Percentiles rank a stretch among this genome's conserved stretches.
Conservation (phyloP, 2,113 vertebrate species). For the Recurvirostra avosetta region DNA sequence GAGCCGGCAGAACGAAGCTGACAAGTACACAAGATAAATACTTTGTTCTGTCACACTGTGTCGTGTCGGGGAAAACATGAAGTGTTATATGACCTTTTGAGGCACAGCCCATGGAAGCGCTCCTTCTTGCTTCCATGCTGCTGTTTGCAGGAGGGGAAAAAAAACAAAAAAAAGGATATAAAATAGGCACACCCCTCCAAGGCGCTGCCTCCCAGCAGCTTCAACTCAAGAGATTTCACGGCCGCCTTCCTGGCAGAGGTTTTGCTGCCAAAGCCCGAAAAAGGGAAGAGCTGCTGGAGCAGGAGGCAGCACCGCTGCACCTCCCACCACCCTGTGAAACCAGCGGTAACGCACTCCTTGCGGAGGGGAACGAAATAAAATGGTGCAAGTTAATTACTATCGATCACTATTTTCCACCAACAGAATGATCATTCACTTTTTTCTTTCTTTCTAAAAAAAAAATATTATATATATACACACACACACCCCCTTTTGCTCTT, state of each 20-base stretch:
- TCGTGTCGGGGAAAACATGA: conserved; percentile 66
- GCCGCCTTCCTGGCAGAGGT: background rate
- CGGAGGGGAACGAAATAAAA: background rate
- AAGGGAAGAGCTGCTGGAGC: background rate
- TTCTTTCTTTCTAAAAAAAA: background rate
- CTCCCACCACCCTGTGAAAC: background rate
- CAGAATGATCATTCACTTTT: background rate
- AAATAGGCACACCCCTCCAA: conserved; percentile 2
- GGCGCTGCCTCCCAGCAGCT: background rate
- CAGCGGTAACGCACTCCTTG: background rate
- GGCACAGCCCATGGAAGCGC: background rate
- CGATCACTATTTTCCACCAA: background rate
- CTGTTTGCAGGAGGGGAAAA: background rate
- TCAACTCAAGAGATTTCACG: background rate
- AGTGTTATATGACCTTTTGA: conserved; percentile 71
- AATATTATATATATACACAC: background rate
- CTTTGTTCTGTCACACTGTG: conserved; percentile 72
- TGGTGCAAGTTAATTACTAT: background rate
- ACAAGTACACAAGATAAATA: conserved; percentile 76
- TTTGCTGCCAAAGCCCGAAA: background rate
- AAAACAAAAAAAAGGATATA: background rate
- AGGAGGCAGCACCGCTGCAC: background rate
- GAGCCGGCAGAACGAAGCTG: conserved; percentile 66
- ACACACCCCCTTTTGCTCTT: background rate
- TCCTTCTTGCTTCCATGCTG: background rate